Evolutionary conservation across 2,113 vertebrate genomes (phyloP), one percentile per base, ranked within the genome.

Genomic region (Blennius ocellaris): DNA sequence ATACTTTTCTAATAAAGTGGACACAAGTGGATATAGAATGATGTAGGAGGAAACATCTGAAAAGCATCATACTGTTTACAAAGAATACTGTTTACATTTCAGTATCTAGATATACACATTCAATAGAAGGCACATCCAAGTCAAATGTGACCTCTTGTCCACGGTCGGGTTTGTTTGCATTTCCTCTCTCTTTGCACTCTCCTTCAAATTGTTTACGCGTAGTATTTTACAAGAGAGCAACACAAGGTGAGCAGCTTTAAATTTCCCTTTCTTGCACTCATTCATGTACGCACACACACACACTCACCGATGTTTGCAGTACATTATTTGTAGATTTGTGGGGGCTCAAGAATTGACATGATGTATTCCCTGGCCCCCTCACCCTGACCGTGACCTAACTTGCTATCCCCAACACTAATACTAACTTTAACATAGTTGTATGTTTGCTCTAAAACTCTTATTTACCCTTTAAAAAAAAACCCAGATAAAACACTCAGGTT

Each of bases 111-210:
- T 69, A 40, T 73, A 88, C 76, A 87, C 83, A 85, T 88, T 85
- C 60, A 36, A 73, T 62, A 57, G 51, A 89, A 91, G 91, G 89
- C 90, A 90, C 90, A 82, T 85, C 73, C 75, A 41, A 76, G 82
- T 89, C 71, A 79, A 70, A 82, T 86, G 81, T 83, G 82, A 82
- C 81, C 69, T 81, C 74, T 82, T 30, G 48, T 72, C 70, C 61
- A 47, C 15, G 37, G 51, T 30, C 55, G 37, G 57, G 30, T 63
- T 76, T 36, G 40, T 64, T 74, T 54, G 47, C 37, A 36, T 69
- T 69, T 64, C 48, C 36, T 59, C 60, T 12, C 30, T 53, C 41
- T 62, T 80, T 64, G 38, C 48, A 53, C 12, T 36, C 55, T 60
- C 45, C 8, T 76, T 44, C 47, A 14, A 67, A 48, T 49, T 9